Base-by-base conservation (phyloP, 1,140 invertebrate genomes). In the Venturia canescens region DNA sequence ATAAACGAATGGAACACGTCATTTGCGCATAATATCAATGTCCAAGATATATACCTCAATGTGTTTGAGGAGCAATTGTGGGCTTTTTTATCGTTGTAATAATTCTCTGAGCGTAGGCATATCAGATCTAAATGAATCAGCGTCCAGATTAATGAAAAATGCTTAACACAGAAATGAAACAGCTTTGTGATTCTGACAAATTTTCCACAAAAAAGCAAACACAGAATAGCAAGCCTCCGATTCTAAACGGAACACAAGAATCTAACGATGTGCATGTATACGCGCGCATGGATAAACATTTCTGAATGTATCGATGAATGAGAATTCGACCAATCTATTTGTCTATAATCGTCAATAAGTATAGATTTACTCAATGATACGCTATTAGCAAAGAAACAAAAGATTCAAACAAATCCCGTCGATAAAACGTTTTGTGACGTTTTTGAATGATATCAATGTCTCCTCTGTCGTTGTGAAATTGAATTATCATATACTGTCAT, bases 281-380 rank as follows among this genome's bases (percentile, higher is more conserved):
- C 27, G 79, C 74, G 48, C 60, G 63, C 69, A 18, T 44, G 38
- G 11, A 44, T 44, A 27, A 11, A 27, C 53, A 79, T 71, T 44
- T 82, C 77, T 76, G 71, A 71, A 74, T 82, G 82, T 82, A 79
- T 75, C 78, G 71, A 63, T 84, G 72, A 79, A 86, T 86, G 80
- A 87, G 85, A 75, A 87, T 86, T 89, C 83, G 88, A 90, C 89
- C 90, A 91, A 90, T 90, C 89, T 89, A 84, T 84, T 88, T 90
- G 87, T 89, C 89, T 89, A 88, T 80, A 83, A 75, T 57, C 71
- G 50, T 75, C 26, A 13, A 48, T 75, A 75, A 75, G 71, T 74
- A 75, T 57, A 31, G n/a, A 50, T 72, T 21, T 50, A 26, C 70
- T 66, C 23, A 23, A 9, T 66, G 7, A 23, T 6, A 66, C 23